These are phyloP conservation scores for Ifrita kowaldi DNA, from an alignment of 2,113 vertebrate genomes.

Conservation along the genomic window DNA sequence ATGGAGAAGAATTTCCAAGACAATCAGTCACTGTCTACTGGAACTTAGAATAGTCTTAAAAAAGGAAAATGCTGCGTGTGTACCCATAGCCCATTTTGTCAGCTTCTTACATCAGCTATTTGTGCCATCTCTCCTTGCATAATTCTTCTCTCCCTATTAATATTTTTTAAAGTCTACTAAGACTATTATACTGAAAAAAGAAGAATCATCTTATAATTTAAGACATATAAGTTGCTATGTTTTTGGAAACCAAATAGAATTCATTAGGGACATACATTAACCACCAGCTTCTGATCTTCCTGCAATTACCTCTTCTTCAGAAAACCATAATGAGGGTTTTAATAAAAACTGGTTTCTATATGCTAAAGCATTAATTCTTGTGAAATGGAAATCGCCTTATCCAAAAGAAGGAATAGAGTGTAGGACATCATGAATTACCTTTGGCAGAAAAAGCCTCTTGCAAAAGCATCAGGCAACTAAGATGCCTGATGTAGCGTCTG, in stretches of 20 bases:
- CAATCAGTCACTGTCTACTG: background rate
- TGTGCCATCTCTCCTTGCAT: background rate
- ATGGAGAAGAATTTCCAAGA: no score
- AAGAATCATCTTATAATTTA: background rate
- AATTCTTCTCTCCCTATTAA: background rate
- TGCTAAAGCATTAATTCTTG: background rate
- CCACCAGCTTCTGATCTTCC: background rate
- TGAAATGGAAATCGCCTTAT: conserved; percentile 24
- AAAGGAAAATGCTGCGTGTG: background rate
- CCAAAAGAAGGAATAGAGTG: background rate
- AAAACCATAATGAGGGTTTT: background rate
- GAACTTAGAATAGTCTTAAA: background rate
- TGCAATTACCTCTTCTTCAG: conserved; percentile 11
- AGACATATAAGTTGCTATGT: background rate
- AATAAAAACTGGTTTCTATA: background rate
- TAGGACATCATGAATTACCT: background rate
- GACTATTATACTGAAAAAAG: background rate
- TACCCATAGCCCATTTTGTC: background rate
- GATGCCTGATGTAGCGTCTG: fast-evolving
- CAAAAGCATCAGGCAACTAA: background rate
- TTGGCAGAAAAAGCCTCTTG: background rate
- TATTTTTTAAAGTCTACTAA: background rate
- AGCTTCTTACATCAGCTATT: background rate
- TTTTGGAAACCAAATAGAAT: conserved; percentile 25
- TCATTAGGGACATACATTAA: background rate